Evolutionary conservation across 2,888 invertebrate genomes (phyloP).

Genomic region (Icerya purchasi): DNA sequence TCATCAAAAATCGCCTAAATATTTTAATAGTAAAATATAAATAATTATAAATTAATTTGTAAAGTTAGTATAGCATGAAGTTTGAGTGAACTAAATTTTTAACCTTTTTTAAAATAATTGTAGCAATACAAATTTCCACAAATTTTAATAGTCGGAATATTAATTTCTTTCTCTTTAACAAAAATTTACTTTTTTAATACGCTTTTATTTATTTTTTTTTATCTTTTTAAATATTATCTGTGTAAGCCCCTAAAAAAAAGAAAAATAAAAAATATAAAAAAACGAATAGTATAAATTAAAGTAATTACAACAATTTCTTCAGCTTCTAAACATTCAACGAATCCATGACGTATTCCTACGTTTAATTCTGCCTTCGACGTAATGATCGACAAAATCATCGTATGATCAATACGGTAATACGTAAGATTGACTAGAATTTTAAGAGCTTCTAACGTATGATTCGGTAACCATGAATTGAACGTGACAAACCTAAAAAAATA

Average conservation of each 20-base stretch:
- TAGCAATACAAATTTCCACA: too few species aligned
- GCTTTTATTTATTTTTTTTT: too few species aligned
- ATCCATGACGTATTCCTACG: conserved; percentile 47
- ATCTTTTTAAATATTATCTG: neutral
- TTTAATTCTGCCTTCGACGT: conserved; percentile 37
- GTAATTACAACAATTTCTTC: conserved; percentile 24
- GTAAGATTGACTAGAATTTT: conserved; percentile 47
- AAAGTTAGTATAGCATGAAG: too few species aligned
- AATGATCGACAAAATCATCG: conserved; percentile 49
- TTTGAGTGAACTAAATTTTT: too few species aligned
- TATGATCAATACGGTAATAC: conserved; percentile 39
- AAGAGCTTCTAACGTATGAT: conserved; percentile 44
- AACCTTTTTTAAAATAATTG: too few species aligned
- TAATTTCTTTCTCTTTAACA: neutral
- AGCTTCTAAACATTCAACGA: conserved; percentile 70
- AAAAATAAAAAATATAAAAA: neutral
- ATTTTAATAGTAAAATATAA: too few species aligned
- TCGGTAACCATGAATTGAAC: conserved; percentile 41
- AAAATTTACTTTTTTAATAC: neutral
- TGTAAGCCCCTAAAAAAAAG: neutral
- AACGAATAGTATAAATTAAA: neutral
- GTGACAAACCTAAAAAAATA: conserved; percentile 38
- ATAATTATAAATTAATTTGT: too few species aligned
- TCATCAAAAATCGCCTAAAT: too few species aligned
- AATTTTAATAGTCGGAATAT: too few species aligned